These are phyloP conservation scores for Episyrphus balteatus DNA, from an alignment of 1,140 invertebrate species.

Conservation along the genomic window DNA sequence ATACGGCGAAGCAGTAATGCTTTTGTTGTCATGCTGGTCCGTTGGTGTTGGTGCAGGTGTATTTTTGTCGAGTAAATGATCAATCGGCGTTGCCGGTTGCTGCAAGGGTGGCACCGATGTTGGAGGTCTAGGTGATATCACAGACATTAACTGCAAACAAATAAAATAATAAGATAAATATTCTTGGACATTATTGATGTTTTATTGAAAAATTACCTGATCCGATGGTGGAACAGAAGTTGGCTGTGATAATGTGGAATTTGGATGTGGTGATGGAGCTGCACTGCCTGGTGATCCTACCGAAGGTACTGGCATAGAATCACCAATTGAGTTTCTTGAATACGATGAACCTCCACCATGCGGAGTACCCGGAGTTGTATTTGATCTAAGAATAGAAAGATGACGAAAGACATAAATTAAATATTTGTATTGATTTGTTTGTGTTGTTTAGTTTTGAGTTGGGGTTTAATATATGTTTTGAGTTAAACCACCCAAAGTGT, in stretches of 20 bases:
- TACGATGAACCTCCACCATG: slow-evolving; percentile 48
- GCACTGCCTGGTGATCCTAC: slow-evolving; percentile 60
- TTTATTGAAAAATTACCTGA: slow-evolving; percentile 26
- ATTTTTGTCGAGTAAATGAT: slow-evolving; percentile 35
- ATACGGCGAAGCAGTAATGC: slow-evolving; percentile 33
- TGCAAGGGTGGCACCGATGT: slow-evolving; percentile 35
- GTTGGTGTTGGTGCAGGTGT: slow-evolving; percentile 34
- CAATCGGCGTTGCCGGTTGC: slow-evolving; percentile 32
- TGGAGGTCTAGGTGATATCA: slow-evolving; percentile 21
- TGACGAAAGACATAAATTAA: no score
- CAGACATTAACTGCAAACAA: slow-evolving; percentile 3
- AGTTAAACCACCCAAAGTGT: no score
- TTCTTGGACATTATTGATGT: background rate
- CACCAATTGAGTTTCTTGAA: slow-evolving; percentile 47
- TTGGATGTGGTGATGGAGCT: slow-evolving; percentile 65
- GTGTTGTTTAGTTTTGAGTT: no score
- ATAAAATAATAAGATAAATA: background rate
- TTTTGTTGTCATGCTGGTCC: slow-evolving; percentile 35
- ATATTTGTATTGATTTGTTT: no score
- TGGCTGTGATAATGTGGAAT: slow-evolving; percentile 58
- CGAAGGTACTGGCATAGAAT: slow-evolving; percentile 45
- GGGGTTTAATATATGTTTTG: no score
- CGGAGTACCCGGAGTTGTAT: slow-evolving; percentile 16
- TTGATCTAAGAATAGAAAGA: background rate
- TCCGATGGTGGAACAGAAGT: slow-evolving; percentile 61